phyloP scores from a whole-genome alignment of 1,140 invertebrate genomes.

The Hesperophylax magnus region DNA sequence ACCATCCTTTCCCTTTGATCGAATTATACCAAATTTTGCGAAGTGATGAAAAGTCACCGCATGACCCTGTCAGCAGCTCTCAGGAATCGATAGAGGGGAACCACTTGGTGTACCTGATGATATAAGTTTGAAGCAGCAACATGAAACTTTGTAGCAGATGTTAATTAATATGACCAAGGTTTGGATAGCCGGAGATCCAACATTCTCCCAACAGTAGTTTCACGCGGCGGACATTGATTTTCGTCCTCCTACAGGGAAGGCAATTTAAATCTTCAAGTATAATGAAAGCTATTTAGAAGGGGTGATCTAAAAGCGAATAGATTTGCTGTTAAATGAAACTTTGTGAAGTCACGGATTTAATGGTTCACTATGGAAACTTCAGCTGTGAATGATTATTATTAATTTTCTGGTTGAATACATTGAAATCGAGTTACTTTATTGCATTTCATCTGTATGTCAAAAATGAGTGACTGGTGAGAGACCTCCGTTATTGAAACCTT shows the following conservation, averaged over 20 bases:
- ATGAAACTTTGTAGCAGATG: constrained; percentile 26
- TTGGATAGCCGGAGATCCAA: not conserved
- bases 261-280: not conserved
- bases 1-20: too few species aligned
- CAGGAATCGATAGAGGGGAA: not conserved
- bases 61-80: not conserved
- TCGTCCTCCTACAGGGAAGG: not conserved
- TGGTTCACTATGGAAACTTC: not conserved
- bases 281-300: constrained; percentile 5
- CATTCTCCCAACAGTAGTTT: not conserved
- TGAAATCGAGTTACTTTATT: too few species aligned
- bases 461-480: too few species aligned
- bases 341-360: not conserved
- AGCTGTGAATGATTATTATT: too few species aligned
- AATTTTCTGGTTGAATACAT: too few species aligned
- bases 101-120: not conserved
- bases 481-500: too few species aligned
- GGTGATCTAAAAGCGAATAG: not conserved
- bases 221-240: constrained; percentile 22
- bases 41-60: too few species aligned
- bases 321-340: not conserved
- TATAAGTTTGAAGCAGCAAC: constrained; percentile 9
- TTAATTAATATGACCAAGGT: constrained; percentile 18
- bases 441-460: too few species aligned
- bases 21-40: too few species aligned